These are phyloP conservation scores for Tragelaphus strepsiceros DNA, from an alignment of 2,113 vertebrate species.

Conservation along the genomic window DNA sequence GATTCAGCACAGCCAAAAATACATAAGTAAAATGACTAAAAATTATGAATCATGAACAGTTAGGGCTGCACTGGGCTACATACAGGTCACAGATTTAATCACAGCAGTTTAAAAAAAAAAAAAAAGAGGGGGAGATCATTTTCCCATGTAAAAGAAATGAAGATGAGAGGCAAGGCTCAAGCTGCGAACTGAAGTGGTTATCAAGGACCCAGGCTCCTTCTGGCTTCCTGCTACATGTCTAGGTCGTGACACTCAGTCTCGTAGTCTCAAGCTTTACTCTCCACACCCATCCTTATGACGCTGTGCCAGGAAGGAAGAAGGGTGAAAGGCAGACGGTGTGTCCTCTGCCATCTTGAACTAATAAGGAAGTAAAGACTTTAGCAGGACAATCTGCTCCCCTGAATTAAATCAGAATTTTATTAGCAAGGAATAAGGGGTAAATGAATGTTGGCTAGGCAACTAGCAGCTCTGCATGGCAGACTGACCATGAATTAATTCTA, in stretches of 20 bases:
- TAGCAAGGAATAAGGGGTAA: neutral
- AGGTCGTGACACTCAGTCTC: neutral
- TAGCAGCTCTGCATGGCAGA: neutral
- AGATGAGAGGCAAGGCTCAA: too few species aligned
- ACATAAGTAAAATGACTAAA: neutral
- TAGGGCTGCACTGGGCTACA: neutral
- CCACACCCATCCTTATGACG: fast-evolving
- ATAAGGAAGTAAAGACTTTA: neutral
- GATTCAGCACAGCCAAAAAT: neutral
- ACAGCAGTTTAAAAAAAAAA: neutral
- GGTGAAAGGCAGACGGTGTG: neutral
- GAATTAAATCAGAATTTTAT: neutral
- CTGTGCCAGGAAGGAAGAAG: neutral
- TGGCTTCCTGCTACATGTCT: neutral
- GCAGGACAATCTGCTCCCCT: neutral
- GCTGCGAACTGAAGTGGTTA: fast-evolving
- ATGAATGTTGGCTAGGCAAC: neutral
- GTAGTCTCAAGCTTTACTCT: neutral
- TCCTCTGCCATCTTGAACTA: neutral
- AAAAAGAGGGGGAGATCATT: neutral
- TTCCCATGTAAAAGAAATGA: neutral
- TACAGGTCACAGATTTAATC: neutral
- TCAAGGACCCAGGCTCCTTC: neutral
- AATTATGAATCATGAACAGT: neutral
- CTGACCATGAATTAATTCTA: neutral